These are phyloP conservation scores for Hydractinia echinata DNA, from an alignment of 30 jellyfish, hydroid and myxozoan genomes.

Conservation along the genomic window DNA sequence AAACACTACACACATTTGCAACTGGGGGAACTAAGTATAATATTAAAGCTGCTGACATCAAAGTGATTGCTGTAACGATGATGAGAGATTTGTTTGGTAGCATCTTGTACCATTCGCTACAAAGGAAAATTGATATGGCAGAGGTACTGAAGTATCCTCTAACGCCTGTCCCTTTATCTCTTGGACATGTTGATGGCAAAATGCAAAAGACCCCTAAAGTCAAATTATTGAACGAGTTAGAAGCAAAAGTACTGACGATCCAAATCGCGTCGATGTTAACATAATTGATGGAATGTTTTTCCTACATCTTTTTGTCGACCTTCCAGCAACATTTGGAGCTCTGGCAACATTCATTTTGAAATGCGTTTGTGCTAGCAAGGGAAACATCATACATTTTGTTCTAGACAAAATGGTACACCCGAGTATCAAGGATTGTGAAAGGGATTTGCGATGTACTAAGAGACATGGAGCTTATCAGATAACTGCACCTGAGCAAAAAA, in stretches of 20 bases:
- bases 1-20: conserved; percentile 10
- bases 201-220: not conserved
- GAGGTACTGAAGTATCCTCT: not conserved
- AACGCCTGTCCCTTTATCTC: not conserved
- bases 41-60: not conserved
- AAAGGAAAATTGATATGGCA: conserved; percentile 4
- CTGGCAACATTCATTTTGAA: not conserved
- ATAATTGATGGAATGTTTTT: conserved; percentile 21
- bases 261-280: not conserved
- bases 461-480: no score
- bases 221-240: not conserved
- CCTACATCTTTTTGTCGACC: not conserved
- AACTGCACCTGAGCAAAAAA: not conserved
- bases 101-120: conserved; percentile 2
- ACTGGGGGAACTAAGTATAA: not conserved
- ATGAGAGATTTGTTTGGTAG: conserved; percentile 19
- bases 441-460: no score
- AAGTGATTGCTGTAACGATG: not conserved
- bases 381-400: not conserved
- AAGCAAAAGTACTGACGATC: not conserved
- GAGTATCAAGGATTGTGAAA: not conserved
- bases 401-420: conserved; percentile 11
- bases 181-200: no score
- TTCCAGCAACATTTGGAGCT: conserved; percentile 13
- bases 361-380: not conserved